These are phyloP conservation scores for Neopelma chrysocephalum DNA, from an alignment of 2,797 vertebrate genomes.

Conservation along the genomic window DNA sequence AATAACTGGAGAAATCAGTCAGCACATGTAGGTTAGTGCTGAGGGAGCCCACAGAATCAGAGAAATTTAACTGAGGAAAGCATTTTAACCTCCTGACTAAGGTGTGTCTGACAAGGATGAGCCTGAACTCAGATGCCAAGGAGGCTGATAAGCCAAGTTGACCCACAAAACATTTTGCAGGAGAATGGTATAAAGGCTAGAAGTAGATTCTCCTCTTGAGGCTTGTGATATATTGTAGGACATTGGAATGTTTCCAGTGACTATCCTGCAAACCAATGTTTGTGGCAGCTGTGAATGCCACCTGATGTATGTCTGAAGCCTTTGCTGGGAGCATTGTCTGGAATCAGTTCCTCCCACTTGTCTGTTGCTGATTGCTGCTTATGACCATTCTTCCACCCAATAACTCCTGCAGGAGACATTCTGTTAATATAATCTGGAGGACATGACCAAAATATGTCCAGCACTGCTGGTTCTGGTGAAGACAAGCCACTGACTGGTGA, in stretches of 20 bases:
- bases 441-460: not conserved
- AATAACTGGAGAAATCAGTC: not conserved
- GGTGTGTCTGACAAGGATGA: accelerated
- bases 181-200: not conserved
- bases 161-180: not conserved
- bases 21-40: not conserved
- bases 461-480: not conserved
- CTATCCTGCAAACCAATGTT: not conserved
- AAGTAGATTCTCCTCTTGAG: not conserved
- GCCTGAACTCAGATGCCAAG: not conserved
- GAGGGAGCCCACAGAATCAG: not conserved
- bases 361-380: not conserved
- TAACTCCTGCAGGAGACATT: not conserved
- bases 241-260: not conserved
- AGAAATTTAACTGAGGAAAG: not conserved
- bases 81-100: not conserved
- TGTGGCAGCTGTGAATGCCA: not conserved
- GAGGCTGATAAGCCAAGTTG: accelerated
- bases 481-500: not conserved
- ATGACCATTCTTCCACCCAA: not conserved
- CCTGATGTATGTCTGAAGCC: not conserved
- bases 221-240: not conserved
- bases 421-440: not conserved
- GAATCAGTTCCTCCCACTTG: not conserved
- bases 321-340: not conserved